These are phyloP conservation scores for Rutilus rutilus DNA, from an alignment of 2,113 vertebrate species.

Conservation along the genomic window DNA sequence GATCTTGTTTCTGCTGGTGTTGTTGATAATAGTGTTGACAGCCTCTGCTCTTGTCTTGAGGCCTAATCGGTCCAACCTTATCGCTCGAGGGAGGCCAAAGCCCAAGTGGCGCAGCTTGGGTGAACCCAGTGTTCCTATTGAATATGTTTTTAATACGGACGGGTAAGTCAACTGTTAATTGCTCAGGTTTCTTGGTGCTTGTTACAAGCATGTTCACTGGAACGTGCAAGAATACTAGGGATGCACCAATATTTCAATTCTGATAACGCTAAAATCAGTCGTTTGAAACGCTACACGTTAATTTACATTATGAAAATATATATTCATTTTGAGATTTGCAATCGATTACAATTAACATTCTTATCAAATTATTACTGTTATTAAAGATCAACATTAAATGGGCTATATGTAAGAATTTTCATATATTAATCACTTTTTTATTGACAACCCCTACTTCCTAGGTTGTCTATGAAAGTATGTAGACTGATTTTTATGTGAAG, in stretches of 20 bases:
- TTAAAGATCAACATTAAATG: too few species aligned
- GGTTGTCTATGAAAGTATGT: too few species aligned
- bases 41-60: conserved; percentile 80
- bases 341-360: not conserved
- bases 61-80: conserved; percentile 66
- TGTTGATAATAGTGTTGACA: conserved; percentile 74
- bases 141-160: conserved; percentile 74
- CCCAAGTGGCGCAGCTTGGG: conserved; percentile 88
- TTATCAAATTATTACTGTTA: too few species aligned
- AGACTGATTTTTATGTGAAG: too few species aligned
- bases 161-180: conserved; percentile 65
- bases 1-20: conserved; percentile 75
- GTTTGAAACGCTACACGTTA: too few species aligned
- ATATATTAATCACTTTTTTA: too few species aligned
- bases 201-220: not conserved
- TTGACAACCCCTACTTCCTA: too few species aligned
- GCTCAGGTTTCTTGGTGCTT: not conserved
- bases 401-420: too few species aligned
- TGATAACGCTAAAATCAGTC: not conserved
- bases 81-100: conserved; percentile 74
- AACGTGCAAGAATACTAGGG: not conserved
- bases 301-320: not conserved
- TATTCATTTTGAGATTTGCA: not conserved
- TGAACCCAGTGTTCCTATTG: conserved; percentile 74
- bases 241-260: not conserved